Percentiles rank a stretch among this genome's conserved stretches.
Evolutionary conservation across 2,888 invertebrate genomes (phyloP).

Genomic region (Leucophenga maculata): DNA sequence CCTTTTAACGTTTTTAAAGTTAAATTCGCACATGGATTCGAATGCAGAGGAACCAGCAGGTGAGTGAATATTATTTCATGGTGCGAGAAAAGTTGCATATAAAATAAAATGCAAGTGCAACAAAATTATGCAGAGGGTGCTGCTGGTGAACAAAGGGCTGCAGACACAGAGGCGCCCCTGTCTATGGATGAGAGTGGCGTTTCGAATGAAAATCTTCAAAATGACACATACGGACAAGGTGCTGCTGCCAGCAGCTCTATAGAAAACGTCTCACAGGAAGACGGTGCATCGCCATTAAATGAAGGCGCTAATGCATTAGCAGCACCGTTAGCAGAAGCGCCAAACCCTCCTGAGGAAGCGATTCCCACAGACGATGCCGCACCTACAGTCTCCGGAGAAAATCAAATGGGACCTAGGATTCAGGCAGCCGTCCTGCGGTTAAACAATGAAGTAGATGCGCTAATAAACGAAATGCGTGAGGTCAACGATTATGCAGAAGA

Average conservation of each 20-base stretch:
- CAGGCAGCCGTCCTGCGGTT: background rate
- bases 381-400: background rate
- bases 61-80: conserved; percentile 3
- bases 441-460: background rate
- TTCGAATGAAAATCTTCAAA: background rate
- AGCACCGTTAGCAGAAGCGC: background rate
- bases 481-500: conserved; percentile 36
- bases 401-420: background rate
- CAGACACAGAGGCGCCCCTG: background rate
- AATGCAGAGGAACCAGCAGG: conserved; percentile 53
- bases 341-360: background rate
- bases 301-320: conserved; percentile 27
- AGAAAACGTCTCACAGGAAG: background rate
- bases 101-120: conserved; percentile 30
- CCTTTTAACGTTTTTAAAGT: too few species aligned
- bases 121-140: conserved; percentile 42
- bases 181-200: background rate
- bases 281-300: background rate
- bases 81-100: background rate
- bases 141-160: conserved; percentile 23
- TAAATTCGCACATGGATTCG: too few species aligned
- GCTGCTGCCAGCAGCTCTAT: background rate
- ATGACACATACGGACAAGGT: background rate
- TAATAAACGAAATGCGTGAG: conserved; percentile 30
- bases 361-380: background rate